phyloP scores from a whole-genome alignment of 1,140 invertebrate genomes.

The Helicoverpa armigera region DNA sequence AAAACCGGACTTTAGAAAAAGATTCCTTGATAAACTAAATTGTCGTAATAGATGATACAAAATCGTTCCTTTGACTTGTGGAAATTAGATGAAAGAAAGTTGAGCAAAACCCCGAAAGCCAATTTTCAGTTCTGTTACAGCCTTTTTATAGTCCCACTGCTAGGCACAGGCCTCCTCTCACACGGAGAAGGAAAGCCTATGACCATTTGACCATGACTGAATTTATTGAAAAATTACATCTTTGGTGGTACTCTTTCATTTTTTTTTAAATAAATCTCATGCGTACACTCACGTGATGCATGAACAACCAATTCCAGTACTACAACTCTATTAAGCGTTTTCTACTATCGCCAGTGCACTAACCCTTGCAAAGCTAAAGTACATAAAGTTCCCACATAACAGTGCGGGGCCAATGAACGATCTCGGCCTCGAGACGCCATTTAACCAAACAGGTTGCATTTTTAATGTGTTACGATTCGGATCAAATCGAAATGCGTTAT shows the following conservation, averaged over 20 bases:
- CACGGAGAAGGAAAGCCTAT: no score
- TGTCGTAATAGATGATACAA: no score
- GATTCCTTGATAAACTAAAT: not conserved
- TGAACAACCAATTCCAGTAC: conserved; percentile 24
- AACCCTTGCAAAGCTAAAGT: conserved; percentile 56
- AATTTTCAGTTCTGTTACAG: no score
- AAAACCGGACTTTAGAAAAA: not conserved
- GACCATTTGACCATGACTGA: no score
- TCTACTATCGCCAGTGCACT: conserved; percentile 59
- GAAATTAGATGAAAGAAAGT: no score
- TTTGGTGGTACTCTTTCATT: not conserved
- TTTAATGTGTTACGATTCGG: conserved; percentile 55
- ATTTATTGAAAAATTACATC: no score
- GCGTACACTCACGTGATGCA: not conserved
- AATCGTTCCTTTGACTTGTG: no score
- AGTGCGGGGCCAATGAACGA: conserved; percentile 68
- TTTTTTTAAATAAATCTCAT: not conserved
- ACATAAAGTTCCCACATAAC: conserved; percentile 55
- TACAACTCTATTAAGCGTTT: conserved; percentile 53
- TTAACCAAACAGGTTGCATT: conserved; percentile 65
- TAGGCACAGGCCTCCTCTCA: no score
- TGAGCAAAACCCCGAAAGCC: no score
- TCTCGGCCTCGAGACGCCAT: conserved; percentile 67
- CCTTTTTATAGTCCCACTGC: no score
- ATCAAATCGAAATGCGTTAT: conserved; percentile 46